Evolutionary conservation across 2,113 vertebrate genomes (phyloP).

Genomic region (Nothobranchius furzeri): DNA sequence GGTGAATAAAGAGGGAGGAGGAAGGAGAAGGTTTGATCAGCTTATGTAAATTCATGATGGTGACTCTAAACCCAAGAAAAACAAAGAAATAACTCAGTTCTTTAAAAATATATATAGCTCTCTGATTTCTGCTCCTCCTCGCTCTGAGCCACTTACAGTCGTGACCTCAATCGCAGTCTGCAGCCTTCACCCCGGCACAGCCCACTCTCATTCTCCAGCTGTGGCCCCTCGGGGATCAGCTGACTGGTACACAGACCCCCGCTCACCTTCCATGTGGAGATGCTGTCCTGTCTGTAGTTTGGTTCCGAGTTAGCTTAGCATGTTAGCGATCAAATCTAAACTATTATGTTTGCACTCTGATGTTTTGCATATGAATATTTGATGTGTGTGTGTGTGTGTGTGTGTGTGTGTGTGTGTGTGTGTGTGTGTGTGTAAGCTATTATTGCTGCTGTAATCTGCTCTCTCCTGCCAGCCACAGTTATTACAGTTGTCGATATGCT

Average conservation of each 20-base stretch:
- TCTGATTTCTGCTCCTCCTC: conserved; percentile 32
- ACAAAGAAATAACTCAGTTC: no score
- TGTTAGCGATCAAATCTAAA: no score
- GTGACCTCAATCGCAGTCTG: conserved; percentile 56
- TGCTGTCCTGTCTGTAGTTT: background rate
- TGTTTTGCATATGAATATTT: no score
- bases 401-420: conserved; percentile 6
- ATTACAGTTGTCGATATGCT: conserved; percentile 74
- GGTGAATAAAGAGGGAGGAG: conserved; percentile 1
- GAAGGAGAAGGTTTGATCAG: background rate
- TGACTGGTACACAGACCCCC: conserved; percentile 13
- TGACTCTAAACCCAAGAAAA: background rate
- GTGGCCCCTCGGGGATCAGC: conserved; percentile 32
- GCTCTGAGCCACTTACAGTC: conserved; percentile 43
- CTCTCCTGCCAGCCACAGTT: conserved; percentile 70
- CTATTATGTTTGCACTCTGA: no score
- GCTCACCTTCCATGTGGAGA: conserved; percentile 1
- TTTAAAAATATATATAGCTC: background rate
- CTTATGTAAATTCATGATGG: background rate
- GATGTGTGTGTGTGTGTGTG: background rate
- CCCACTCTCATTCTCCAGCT: conserved; percentile 41
- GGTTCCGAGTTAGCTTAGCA: background rate
- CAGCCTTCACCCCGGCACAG: conserved; percentile 32
- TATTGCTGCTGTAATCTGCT: conserved; percentile 69
- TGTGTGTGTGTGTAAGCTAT: conserved; percentile 20